Conservation (phyloP, 2,113 vertebrate genomes). For the Colius striatus region DNA sequence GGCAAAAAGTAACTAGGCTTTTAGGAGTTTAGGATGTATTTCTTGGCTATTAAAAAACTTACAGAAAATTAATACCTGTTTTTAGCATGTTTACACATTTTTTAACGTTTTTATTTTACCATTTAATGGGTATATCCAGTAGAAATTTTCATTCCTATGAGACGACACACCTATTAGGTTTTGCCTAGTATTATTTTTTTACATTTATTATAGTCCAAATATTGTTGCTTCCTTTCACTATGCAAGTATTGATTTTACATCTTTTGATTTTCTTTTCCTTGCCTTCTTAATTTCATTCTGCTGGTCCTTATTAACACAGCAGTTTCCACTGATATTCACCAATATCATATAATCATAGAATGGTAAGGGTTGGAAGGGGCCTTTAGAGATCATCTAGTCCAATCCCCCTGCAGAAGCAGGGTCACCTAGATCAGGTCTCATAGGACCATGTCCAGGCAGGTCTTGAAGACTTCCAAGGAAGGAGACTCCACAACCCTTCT, state of each 20-base stretch:
- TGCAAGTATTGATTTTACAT: not conserved
- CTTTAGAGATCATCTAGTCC: too few species aligned
- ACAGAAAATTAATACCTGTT: not conserved
- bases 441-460: too few species aligned
- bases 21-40: not conserved
- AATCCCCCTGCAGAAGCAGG: too few species aligned
- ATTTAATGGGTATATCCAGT: not conserved
- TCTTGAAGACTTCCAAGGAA: too few species aligned
- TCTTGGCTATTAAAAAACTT: fast-evolving
- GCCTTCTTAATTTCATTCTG: not conserved
- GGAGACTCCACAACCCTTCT: too few species aligned
- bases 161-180: not conserved
- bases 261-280: not conserved
- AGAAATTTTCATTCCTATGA: not conserved
- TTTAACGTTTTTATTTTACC: not conserved
- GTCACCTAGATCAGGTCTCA: too few species aligned
- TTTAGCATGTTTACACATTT: not conserved
- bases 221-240: not conserved
- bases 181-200: not conserved
- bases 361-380: too few species aligned
- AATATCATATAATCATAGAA: too few species aligned
- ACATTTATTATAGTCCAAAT: not conserved
- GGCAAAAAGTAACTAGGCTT: fast-evolving
- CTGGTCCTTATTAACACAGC: not conserved
- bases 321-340: not conserved